Conservation (phyloP, 2,797 vertebrate species). For the Gymnothorax reevesii region DNA sequence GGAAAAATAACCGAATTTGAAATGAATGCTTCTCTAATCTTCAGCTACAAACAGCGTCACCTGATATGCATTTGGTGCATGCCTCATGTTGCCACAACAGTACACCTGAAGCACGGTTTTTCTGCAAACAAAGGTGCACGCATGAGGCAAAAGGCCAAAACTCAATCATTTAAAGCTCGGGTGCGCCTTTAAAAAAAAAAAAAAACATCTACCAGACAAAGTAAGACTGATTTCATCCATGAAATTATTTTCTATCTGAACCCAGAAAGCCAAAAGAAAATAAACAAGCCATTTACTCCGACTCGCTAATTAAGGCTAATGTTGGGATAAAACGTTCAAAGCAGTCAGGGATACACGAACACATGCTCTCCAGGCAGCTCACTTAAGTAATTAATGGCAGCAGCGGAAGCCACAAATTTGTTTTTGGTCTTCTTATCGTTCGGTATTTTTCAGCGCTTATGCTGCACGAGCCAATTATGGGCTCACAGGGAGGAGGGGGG, state of each 20-base stretch:
- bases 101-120: not conserved
- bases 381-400: conserved; percentile 52
- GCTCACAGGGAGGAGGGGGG: not conserved
- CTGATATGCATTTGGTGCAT: not conserved
- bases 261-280: conserved; percentile 26
- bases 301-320: conserved; percentile 48
- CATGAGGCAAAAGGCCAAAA: not conserved
- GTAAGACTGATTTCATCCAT: conserved; percentile 31
- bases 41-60: not conserved
- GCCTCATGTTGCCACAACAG: not conserved
- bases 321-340: conserved; percentile 42
- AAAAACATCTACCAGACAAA: not conserved
- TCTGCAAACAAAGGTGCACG: not conserved
- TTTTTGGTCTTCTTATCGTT: conserved; percentile 46
- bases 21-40: too few species aligned
- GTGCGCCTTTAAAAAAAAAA: not conserved
- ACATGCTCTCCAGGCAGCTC: conserved; percentile 36
- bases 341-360: conserved; percentile 43
- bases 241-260: conserved; percentile 34
- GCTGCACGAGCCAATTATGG: not conserved
- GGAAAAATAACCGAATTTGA: too few species aligned
- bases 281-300: conserved; percentile 34
- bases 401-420: conserved; percentile 41
- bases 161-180: not conserved
- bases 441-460: conserved; percentile 53